Percentiles rank a stretch among this genome's conserved stretches.
These are phyloP conservation scores for Gastracanthus pulcherrimus DNA, from an alignment of 2,888 invertebrate species.

Conservation along the genomic window DNA sequence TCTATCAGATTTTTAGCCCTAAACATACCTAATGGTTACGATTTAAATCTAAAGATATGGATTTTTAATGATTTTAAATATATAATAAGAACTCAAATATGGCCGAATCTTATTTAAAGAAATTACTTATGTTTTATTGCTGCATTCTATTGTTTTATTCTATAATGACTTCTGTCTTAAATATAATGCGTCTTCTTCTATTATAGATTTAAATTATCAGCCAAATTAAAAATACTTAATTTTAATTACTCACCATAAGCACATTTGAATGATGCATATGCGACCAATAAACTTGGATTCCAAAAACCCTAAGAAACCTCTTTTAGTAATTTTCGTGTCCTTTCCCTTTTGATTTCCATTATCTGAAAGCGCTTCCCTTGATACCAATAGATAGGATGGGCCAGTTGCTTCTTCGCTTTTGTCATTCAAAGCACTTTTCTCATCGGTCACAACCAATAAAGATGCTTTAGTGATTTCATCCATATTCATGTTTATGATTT, in stretches of 20 bases:
- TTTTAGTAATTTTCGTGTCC: not conserved
- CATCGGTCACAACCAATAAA: not conserved
- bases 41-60: no score
- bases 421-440: not conserved
- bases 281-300: constrained; percentile 27
- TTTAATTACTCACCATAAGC: constrained; percentile 50
- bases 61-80: no score
- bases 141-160: no score
- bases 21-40: no score
- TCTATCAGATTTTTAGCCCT: no score
- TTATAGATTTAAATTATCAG: not conserved
- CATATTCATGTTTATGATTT: not conserved
- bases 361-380: constrained; percentile 13
- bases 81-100: no score
- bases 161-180: not conserved
- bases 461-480: constrained; percentile 27
- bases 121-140: no score
- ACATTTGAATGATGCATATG: constrained; percentile 22
- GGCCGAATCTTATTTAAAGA: no score
- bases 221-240: not conserved
- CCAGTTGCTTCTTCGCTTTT: not conserved
- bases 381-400: constrained; percentile 22
- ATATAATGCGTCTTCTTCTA: not conserved
- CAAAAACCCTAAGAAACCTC: not conserved
- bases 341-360: not conserved